Evolutionary conservation across 64 coral and sea anemone species (phyloP).

Genomic region (Hydrozoanthus tunicans): DNA sequence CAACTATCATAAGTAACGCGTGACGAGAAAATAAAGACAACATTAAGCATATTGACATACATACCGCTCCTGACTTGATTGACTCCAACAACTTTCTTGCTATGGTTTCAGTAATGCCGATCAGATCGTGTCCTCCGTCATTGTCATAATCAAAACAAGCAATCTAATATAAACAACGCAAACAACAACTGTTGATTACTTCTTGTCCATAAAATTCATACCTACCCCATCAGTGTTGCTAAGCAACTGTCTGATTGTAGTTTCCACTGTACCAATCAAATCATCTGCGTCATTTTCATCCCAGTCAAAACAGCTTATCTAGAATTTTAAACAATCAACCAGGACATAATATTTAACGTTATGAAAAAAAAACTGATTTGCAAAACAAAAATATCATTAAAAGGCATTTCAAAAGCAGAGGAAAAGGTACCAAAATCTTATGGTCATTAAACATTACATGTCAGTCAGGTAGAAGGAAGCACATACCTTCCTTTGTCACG

Average conservation of each 20-base stretch:
- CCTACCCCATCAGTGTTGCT: conserved; percentile 75
- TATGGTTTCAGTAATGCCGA: conserved; percentile 57
- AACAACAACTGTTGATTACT: conserved; percentile 12
- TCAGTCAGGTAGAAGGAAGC: too few species aligned
- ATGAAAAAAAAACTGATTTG: too few species aligned
- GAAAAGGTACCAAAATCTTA: too few species aligned
- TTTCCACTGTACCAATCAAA: conserved; percentile 87
- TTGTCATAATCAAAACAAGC: conserved; percentile 83
- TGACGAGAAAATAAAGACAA: too few species aligned
- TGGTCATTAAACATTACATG: too few species aligned
- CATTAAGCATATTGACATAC: too few species aligned
- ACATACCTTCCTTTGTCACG: too few species aligned
- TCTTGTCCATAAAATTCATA: neutral
- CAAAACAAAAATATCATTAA: too few species aligned
- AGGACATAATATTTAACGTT: neutral
- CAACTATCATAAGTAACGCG: too few species aligned
- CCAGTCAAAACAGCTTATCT: conserved; percentile 92
- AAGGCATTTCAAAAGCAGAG: too few species aligned
- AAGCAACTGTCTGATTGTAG: conserved; percentile 70
- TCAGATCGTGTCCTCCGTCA: conserved; percentile 81
- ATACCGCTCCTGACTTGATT: too few species aligned
- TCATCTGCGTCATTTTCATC: conserved; percentile 87
- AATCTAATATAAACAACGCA: conserved; percentile 55
- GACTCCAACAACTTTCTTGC: conserved; percentile 16
- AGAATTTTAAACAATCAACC: neutral